Percentiles rank a stretch among this genome's conserved stretches.
Conservation (phyloP, 2,113 vertebrate species). For the Chauna torquata region DNA sequence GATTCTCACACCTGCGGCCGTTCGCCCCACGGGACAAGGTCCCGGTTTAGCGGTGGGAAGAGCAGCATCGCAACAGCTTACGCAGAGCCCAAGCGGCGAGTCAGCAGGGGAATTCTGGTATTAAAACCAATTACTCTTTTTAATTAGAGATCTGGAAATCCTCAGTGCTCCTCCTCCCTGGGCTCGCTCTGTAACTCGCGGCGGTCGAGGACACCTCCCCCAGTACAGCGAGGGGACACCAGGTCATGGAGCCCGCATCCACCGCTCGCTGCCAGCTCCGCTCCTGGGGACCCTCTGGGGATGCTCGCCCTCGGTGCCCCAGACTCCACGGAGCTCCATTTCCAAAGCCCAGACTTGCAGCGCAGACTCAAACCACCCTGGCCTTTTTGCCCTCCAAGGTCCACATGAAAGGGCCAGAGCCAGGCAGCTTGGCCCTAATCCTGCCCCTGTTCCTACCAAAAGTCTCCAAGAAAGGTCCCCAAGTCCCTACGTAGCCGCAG, state of each 20-base stretch:
- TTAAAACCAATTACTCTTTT: constrained; percentile 37
- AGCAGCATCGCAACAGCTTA: neutral
- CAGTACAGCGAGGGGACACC: neutral
- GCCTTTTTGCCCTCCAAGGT: neutral
- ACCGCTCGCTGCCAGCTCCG: neutral
- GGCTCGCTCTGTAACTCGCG: neutral
- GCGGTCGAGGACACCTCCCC: neutral
- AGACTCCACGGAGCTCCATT: neutral
- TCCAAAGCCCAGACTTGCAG: neutral
- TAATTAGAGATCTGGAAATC: constrained; percentile 52
- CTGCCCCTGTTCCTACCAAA: neutral
- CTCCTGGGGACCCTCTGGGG: neutral
- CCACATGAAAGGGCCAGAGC: neutral
- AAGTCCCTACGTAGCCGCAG: neutral
- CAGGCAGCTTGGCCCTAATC: neutral
- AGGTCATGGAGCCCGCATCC: neutral
- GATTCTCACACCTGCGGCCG: accelerated
- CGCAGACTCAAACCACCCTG: neutral
- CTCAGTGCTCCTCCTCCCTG: neutral
- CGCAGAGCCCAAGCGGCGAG: constrained; percentile 43
- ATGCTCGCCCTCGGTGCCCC: neutral
- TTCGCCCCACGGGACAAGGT: neutral
- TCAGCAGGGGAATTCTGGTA: constrained; percentile 31
- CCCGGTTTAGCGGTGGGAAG: constrained; percentile 16
- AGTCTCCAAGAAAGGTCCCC: neutral